Percentiles rank a stretch among this genome's conserved stretches.
phyloP scores from a whole-genome alignment of 2,888 invertebrate genomes.

The Euclidia mi region DNA sequence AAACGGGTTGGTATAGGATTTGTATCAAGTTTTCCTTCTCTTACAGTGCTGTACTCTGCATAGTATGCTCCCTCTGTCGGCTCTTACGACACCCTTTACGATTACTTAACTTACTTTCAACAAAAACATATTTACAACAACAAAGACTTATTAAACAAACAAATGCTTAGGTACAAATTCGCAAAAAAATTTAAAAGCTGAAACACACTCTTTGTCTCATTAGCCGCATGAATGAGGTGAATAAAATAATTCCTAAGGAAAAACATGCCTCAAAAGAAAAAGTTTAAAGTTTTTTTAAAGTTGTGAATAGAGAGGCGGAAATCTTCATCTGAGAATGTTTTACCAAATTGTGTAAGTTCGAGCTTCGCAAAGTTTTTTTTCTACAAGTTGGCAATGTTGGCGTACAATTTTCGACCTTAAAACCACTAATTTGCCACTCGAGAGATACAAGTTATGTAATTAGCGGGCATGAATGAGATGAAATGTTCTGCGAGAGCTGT shows the following conservation, averaged over 20 bases:
- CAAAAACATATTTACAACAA: no score
- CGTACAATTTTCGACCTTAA: constrained; percentile 18
- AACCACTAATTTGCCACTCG: constrained; percentile 24
- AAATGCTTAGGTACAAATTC: neutral
- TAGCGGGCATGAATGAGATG: constrained; percentile 9
- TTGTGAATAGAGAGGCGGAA: constrained; percentile 26
- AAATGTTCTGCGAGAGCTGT: constrained; percentile 2
- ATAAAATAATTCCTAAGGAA: constrained; percentile 25
- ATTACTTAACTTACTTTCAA: no score
- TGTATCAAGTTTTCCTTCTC: no score
- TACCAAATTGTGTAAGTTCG: neutral
- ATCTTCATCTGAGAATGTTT: constrained; percentile 35
- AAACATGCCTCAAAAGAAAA: constrained; percentile 44
- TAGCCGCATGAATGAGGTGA: constrained; percentile 21
- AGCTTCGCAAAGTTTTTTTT: neutral
- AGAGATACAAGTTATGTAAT: constrained; percentile 16
- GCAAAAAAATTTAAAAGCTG: neutral
- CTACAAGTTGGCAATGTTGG: neutral
- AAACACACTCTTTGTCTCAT: neutral
- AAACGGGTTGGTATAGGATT: no score
- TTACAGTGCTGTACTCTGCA: no score
- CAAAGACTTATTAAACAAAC: no score
- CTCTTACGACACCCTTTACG: no score
- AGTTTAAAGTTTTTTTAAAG: no score
- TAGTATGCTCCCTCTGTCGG: no score